phyloP scores from a whole-genome alignment of 2,797 vertebrate species.

The Tympanoctomys barrerae region DNA sequence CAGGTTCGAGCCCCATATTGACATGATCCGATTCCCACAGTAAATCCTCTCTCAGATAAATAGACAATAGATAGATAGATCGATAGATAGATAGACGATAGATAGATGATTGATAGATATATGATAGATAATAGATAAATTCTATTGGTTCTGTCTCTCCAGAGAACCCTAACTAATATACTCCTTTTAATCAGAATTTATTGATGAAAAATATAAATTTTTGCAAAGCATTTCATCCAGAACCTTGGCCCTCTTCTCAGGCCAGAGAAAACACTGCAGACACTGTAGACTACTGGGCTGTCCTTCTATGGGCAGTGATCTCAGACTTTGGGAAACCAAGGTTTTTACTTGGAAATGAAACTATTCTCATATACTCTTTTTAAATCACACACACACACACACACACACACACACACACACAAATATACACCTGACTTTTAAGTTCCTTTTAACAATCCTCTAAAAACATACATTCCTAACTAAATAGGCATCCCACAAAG shows the following conservation, averaged over 20 bases:
- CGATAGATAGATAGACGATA: not conserved
- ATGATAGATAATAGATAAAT: not conserved
- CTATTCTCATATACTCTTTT: not conserved
- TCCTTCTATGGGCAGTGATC: not conserved
- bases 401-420: slow-evolving; percentile 32
- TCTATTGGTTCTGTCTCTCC: not conserved
- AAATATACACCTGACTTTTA: not conserved
- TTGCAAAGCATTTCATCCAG: not conserved
- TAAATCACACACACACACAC: slow-evolving; percentile 20
- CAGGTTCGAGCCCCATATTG: not conserved
- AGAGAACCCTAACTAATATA: not conserved
- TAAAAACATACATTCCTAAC: not conserved
- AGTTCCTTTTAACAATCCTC: slow-evolving; percentile 17
- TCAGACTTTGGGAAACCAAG: not conserved
- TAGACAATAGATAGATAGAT: not conserved
- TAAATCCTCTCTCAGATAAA: not conserved
- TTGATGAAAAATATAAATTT: not conserved
- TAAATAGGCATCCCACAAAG: not conserved
- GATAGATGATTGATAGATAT: not conserved
- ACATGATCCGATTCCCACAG: not conserved
- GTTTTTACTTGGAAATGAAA: slow-evolving; percentile 29
- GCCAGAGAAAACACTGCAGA: not conserved
- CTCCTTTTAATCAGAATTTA: not conserved
- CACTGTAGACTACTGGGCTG: not conserved
- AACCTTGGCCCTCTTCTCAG: not conserved